Evolutionary conservation across 2,797 vertebrate species (phyloP), one percentile per base, ranked within the genome.

Genomic region (Telmatherina bonti): DNA sequence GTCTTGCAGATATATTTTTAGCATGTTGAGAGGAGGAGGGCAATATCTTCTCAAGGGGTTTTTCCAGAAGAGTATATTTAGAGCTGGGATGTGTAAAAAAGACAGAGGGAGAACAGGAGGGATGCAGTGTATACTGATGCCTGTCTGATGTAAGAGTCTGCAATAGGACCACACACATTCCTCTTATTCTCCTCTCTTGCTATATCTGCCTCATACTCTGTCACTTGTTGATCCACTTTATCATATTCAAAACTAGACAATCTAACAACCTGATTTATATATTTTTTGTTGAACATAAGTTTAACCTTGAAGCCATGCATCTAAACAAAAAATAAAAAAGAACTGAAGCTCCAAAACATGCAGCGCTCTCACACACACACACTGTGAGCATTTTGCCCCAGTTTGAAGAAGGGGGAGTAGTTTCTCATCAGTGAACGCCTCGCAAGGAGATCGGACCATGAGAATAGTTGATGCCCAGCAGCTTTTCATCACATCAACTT

Each of bases 61-160:
- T 93, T 93, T 94, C 93, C 94, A 94, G 87, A 63, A 67, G 70
- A 89, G 88, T 95, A 94, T 93, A 94, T 94, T 94, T 95, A 93
- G 94, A 83, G 83, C 26, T 1, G 60, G 85, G 79, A 84, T 87
- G 85, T 84, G 87, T 90, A 91, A 89, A 91, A 89, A 85, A 87
- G 82, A 89, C 81, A 84, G 85, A 88, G 81, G 86, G 84, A 91
- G 85, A 88, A 88, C 83, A 84, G 88, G 78, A 90, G 88, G 82
- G 88, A 90, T 86, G 78, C 83, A 86, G 75, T 81, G 88, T 87
- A 73, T 86, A 78, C 85, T 89, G 86, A 88, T 85, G 87, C 62
- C 79, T 82, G 82, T 88, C 93, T 94, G 93, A 93, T 94, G 93
- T 93, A 94, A 94, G 85, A 83, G 74, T 63, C 73, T 91, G 93